Conservation (phyloP, 2,797 vertebrate genomes). For the Macropodus opercularis region DNA sequence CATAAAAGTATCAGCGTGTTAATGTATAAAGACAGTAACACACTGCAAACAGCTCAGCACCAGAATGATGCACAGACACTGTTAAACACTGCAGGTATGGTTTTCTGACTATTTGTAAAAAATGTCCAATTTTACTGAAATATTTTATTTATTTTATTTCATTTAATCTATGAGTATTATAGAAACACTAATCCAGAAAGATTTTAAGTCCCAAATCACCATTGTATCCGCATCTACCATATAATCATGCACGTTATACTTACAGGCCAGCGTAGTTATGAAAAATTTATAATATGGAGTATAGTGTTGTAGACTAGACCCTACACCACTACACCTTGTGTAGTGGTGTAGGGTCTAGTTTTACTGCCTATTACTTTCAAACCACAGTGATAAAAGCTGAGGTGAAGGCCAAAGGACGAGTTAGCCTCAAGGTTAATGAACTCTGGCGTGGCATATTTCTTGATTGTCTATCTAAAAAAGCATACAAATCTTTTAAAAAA, state of each 20-base stretch:
- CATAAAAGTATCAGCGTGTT: background rate
- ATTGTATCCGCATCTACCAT: background rate
- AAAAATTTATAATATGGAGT: slow-evolving; percentile 28
- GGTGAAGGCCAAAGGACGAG: slow-evolving; percentile 74
- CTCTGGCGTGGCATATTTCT: slow-evolving; percentile 40
- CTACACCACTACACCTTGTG: too few species aligned
- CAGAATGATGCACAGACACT: background rate
- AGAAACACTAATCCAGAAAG: background rate
- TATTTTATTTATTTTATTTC: too few species aligned
- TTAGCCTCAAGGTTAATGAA: slow-evolving; percentile 64
- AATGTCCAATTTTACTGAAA: too few species aligned
- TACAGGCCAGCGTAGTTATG: slow-evolving; percentile 8
- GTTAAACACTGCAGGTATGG: background rate
- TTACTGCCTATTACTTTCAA: slow-evolving; percentile 73
- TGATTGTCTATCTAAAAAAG: slow-evolving; percentile 1
- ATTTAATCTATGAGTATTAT: background rate
- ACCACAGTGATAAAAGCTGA: slow-evolving; percentile 70
- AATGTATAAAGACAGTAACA: background rate
- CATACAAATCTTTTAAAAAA: background rate
- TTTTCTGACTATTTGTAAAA: too few species aligned
- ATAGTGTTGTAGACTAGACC: too few species aligned
- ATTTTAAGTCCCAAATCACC: background rate
- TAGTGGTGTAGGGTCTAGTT: slow-evolving; percentile 49
- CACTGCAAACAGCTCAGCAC: background rate
- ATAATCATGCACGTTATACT: background rate